A percentile compares a stretch with the other conserved stretches of the same genome.
phyloP scores from a whole-genome alignment of 2,888 invertebrate genomes.

The Eupithecia insigniata region DNA sequence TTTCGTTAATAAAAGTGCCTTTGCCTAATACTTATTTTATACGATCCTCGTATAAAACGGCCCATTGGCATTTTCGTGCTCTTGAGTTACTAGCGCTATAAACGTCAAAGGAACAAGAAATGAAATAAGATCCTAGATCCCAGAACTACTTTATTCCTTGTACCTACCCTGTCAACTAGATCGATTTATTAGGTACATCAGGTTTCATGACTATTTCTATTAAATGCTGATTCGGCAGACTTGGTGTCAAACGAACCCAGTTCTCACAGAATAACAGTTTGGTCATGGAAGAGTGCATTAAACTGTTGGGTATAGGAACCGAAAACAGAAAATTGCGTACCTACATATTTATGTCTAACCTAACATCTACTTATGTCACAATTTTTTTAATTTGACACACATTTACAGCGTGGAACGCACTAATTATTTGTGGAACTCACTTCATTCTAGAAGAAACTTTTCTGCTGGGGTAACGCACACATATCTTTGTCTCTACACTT shows the following conservation, averaged over 20 bases:
- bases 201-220: too few relatives aligned
- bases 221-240: too few relatives aligned
- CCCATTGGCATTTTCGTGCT: not conserved
- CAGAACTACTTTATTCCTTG: not conserved
- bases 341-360: not conserved
- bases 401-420: too few relatives aligned
- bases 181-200: too few relatives aligned
- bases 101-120: not conserved
- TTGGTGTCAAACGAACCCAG: too few relatives aligned
- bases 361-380: too few relatives aligned
- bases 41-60: not conserved
- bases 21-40: not conserved
- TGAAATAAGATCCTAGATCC: not conserved
- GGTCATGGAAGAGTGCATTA: not conserved
- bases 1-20: not conserved
- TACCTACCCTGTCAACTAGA: too few relatives aligned
- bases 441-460: too few relatives aligned
- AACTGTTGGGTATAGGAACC: not conserved
- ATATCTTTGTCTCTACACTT: not conserved
- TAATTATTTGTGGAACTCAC: too few relatives aligned
- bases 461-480: too few relatives aligned
- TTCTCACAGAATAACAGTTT: not conserved
- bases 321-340: not conserved
- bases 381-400: too few relatives aligned
- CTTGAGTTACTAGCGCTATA: not conserved